phyloP scores from a whole-genome alignment of 1,140 invertebrate species.

The Tetraneura akinire region DNA sequence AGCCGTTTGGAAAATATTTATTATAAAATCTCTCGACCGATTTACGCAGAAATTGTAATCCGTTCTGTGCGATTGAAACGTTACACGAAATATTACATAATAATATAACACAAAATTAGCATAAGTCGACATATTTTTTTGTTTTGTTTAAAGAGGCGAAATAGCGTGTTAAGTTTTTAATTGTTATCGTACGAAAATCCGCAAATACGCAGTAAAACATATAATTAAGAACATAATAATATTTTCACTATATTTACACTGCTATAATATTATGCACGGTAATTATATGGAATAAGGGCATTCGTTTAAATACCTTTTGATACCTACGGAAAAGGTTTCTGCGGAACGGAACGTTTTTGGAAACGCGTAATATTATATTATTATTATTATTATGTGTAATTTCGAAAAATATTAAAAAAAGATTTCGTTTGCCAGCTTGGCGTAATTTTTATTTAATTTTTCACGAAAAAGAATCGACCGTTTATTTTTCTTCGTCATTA shows the following conservation, averaged over 20 bases:
- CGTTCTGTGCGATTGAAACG: too few species aligned
- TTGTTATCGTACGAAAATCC: not conserved
- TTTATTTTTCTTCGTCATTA: too few species aligned
- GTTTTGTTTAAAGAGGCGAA: not conserved
- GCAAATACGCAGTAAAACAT: not conserved
- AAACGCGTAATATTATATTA: too few species aligned
- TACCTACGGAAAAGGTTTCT: not conserved
- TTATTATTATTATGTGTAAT: too few species aligned
- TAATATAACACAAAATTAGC: not conserved
- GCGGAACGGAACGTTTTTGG: not conserved
- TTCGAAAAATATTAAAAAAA: too few species aligned
- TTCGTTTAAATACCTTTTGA: not conserved
- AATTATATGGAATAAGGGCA: conserved; percentile 6
- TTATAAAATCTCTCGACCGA: not conserved
- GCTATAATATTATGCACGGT: not conserved
- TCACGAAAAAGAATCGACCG: too few species aligned
- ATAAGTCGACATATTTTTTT: not conserved
- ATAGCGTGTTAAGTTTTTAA: not conserved
- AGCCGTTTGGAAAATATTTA: not conserved
- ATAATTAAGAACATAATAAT: not conserved
- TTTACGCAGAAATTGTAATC: not conserved
- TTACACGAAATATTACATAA: not conserved
- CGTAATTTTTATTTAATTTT: too few species aligned
- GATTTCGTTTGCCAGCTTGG: too few species aligned
- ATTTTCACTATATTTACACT: not conserved